phyloP scores from a whole-genome alignment of 1,140 invertebrate genomes.

The Alviniconcha marisindica region DNA sequence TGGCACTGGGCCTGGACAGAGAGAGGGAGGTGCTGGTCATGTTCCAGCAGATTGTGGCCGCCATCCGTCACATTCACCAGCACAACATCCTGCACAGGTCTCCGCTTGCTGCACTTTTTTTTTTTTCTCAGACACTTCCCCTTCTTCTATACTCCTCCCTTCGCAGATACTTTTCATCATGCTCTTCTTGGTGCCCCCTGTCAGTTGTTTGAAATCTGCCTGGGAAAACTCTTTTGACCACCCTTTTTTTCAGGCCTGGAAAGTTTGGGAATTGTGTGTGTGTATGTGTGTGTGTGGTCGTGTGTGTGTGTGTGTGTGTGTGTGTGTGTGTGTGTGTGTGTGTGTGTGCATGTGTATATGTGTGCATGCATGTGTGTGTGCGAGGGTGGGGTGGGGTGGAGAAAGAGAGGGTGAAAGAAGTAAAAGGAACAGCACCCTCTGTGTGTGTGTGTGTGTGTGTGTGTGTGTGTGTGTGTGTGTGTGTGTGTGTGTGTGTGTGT shows the following conservation, averaged over 20 bases:
- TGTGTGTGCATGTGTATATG: constrained; percentile 5
- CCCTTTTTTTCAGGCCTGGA: too few relatives aligned
- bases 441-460: constrained; percentile 3
- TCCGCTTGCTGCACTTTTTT: too few relatives aligned
- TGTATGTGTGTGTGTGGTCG: constrained; percentile 1
- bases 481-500: not conserved
- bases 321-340: not conserved
- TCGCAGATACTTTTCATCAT: too few relatives aligned
- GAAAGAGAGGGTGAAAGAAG: not conserved
- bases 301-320: constrained; percentile 5
- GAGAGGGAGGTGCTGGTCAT: constrained; percentile 83
- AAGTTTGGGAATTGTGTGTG: not conserved
- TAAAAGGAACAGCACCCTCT: too few relatives aligned
- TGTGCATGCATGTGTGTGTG: not conserved
- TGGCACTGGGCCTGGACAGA: constrained; percentile 72
- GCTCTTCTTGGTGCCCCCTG: too few relatives aligned
- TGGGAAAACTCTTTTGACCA: too few relatives aligned
- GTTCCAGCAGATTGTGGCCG: constrained; percentile 84
- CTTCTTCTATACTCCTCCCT: too few relatives aligned
- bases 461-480: constrained; percentile 15
- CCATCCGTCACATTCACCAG: constrained; percentile 85
- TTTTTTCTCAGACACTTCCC: too few relatives aligned
- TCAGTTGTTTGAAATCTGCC: too few relatives aligned
- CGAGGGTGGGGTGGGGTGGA: too few relatives aligned
- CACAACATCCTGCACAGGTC: constrained; percentile 86